Base-by-base conservation (phyloP, 1,140 invertebrate genomes). In the Brachystomella parvula region DNA sequence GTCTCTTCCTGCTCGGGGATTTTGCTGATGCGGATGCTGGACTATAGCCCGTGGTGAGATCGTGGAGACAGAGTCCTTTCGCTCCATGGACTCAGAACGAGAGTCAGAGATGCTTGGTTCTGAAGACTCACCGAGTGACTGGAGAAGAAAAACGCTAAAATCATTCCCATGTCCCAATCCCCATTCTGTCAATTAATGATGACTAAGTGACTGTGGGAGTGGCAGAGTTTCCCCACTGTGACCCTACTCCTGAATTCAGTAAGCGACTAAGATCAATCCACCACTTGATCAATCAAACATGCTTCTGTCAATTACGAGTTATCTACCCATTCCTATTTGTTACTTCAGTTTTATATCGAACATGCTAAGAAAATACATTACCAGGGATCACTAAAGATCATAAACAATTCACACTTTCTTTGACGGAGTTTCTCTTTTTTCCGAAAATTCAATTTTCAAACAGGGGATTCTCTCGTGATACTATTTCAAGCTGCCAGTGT, bases 1-100 rank as follows among this genome's bases (percentile, higher is more conserved):
- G 76, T 92, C 90, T 58, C 89, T 80, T 30, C 86, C 82, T 17
- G 63, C 57, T 69, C 12, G 72, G n/a, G 53, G 72, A 69, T 33
- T 66, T 58, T 61, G 66, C 66, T 47, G 64, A 71, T 64, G 58
- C 33, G 15, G 66, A 19, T 72, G 71, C 39, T 66, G 63, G 30
- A 72, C 64, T 21, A 63, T 19, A 6, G 59, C 65, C 49, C 61
- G 58, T 1, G 69, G 60, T 49, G 64, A 61, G 19, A 56, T 62
- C 24, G 70, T 68, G 30, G 66, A 63, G 19, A 61, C 67, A 0
- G 70, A 68, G 19, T 74, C 72, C 33, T 65, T 56, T 31, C 67
- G 33, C 53, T 71, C 66, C 28, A 73, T 49, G 17, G 66, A 69
- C 44, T 67, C 63, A 21, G 62, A 29, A 15, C 71, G 33, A 3